Conservation (phyloP, 2,113 vertebrate genomes). For the Salvelinus namaycush region DNA sequence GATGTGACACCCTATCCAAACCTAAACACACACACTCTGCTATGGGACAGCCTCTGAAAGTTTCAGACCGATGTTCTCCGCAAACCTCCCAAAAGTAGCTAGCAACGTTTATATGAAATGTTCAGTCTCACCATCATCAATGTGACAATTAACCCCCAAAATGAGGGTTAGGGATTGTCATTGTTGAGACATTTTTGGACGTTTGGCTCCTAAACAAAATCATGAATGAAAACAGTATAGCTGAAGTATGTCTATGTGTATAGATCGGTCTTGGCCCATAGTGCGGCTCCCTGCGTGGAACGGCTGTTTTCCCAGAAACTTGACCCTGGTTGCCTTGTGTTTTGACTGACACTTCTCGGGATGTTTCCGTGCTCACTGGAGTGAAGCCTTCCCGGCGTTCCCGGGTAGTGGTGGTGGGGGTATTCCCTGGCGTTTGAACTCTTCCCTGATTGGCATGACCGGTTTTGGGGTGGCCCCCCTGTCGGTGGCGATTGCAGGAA, state of each 20-base stretch:
- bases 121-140: background rate
- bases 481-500: conserved; percentile 31
- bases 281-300: background rate
- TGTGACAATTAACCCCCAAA: background rate
- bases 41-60: background rate
- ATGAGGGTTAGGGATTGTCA: background rate
- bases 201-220: background rate
- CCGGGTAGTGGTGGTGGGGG: conserved; percentile 6
- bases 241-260: background rate
- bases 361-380: conserved; percentile 52
- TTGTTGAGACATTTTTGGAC: background rate
- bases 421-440: conserved; percentile 37
- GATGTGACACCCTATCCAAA: background rate
- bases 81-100: background rate
- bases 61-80: background rate
- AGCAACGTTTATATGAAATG: background rate
- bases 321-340: conserved; percentile 68
- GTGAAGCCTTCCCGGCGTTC: conserved; percentile 45
- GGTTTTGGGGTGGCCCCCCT: conserved; percentile 27
- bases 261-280: background rate
- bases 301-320: conserved; percentile 65
- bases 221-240: background rate
- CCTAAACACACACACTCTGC: background rate
- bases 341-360: conserved; percentile 68
- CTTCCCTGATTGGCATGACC: conserved; percentile 52